phyloP scores from a whole-genome alignment of 1,140 invertebrate species.

The Steinernema khuongi region DNA sequence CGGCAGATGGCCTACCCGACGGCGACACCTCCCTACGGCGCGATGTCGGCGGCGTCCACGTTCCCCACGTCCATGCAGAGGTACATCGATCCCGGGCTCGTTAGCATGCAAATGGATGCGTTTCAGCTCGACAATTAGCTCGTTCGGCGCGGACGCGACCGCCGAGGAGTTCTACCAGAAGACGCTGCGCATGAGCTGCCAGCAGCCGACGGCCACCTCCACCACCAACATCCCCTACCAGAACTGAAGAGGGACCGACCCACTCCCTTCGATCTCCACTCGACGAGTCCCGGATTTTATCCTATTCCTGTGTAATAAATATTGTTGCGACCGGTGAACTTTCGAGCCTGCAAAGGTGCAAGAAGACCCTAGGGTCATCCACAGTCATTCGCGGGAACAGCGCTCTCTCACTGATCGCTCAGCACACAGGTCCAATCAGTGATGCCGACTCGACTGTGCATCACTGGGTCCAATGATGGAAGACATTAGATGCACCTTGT shows the following conservation, averaged over 20 bases:
- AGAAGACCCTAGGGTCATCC: no score
- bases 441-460: no score
- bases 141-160: conserved; percentile 27
- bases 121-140: conserved; percentile 26
- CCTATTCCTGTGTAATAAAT: no score
- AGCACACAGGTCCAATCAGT: no score
- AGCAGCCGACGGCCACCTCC: conserved; percentile 19
- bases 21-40: conserved; percentile 23
- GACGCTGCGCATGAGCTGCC: conserved; percentile 25
- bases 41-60: conserved; percentile 21
- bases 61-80: conserved; percentile 33
- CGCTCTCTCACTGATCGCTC: no score
- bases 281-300: no score
- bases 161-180: conserved; percentile 39
- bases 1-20: conserved; percentile 35
- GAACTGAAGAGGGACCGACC: background rate
- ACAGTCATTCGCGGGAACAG: no score
- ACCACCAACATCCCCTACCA: conserved; percentile 27
- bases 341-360: no score
- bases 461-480: no score
- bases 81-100: background rate
- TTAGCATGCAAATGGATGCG: conserved; percentile 5
- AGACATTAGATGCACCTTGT: no score
- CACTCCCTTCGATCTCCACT: background rate
- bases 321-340: no score